Conservation (phyloP, 2,113 vertebrate genomes). For the Chloropsis cyanopogon region DNA sequence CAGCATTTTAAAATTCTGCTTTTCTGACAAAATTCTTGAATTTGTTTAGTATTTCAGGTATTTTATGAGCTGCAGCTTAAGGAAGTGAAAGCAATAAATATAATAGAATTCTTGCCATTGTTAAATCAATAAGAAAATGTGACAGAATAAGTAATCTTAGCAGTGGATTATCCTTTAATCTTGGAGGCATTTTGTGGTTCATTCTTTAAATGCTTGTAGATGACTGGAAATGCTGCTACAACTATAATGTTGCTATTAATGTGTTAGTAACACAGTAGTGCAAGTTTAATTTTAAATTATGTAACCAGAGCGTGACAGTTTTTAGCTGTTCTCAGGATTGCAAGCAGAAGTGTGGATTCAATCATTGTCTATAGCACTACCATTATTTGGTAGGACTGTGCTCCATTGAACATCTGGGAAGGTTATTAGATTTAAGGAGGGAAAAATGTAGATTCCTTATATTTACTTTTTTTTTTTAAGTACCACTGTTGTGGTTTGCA, state of each 20-base stretch:
- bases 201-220: background rate
- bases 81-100: background rate
- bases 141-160: background rate
- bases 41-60: background rate
- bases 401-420: background rate
- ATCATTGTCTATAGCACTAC: background rate
- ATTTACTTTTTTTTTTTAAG: background rate
- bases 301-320: background rate
- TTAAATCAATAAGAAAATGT: background rate
- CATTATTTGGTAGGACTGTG: background rate
- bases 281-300: background rate
- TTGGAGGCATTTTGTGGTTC: background rate
- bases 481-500: background rate
- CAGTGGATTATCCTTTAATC: background rate
- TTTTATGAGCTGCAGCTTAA: background rate
- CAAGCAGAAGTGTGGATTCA: background rate
- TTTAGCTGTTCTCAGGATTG: background rate
- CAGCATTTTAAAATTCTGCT: background rate
- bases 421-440: background rate
- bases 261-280: background rate
- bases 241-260: background rate
- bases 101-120: background rate
- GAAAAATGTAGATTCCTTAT: background rate
- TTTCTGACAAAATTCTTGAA: background rate
- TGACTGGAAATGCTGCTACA: background rate